phyloP scores from a whole-genome alignment of 2,888 invertebrate genomes.

The Cyclophora punctaria region DNA sequence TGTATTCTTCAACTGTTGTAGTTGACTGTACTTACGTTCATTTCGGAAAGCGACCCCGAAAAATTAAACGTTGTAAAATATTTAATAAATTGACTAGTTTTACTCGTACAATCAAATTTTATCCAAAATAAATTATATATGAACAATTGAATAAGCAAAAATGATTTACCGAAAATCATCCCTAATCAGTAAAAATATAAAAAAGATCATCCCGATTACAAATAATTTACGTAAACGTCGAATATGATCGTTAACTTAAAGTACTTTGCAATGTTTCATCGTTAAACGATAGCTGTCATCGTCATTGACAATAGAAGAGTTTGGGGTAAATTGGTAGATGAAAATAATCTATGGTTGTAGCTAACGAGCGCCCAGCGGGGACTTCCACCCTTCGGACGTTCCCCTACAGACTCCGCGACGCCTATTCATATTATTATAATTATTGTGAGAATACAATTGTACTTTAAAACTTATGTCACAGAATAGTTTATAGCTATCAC shows the following conservation, averaged over 20 bases:
- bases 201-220: too few relatives aligned
- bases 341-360: constrained; percentile 64
- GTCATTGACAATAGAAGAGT: constrained; percentile 52
- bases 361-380: constrained; percentile 65
- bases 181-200: too few relatives aligned
- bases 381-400: constrained; percentile 49
- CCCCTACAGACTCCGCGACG: constrained; percentile 56
- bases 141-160: too few relatives aligned
- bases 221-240: not conserved
- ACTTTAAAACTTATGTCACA: constrained; percentile 2
- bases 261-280: constrained; percentile 26
- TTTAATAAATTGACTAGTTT: too few relatives aligned
- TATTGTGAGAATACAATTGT: constrained; percentile 31
- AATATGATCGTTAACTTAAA: not conserved
- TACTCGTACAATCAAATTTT: too few relatives aligned
- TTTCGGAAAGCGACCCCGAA: too few relatives aligned
- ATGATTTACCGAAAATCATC: too few relatives aligned
- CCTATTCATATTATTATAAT: constrained; percentile 50
- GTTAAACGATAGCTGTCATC: constrained; percentile 53
- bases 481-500: not conserved
- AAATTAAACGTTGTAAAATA: too few relatives aligned
- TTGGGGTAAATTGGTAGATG: constrained; percentile 71
- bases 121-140: too few relatives aligned
- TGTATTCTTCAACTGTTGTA: too few relatives aligned
- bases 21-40: too few relatives aligned